Evolutionary conservation across 1,140 invertebrate genomes (phyloP).

Genomic region (Nephotettix cincticeps): DNA sequence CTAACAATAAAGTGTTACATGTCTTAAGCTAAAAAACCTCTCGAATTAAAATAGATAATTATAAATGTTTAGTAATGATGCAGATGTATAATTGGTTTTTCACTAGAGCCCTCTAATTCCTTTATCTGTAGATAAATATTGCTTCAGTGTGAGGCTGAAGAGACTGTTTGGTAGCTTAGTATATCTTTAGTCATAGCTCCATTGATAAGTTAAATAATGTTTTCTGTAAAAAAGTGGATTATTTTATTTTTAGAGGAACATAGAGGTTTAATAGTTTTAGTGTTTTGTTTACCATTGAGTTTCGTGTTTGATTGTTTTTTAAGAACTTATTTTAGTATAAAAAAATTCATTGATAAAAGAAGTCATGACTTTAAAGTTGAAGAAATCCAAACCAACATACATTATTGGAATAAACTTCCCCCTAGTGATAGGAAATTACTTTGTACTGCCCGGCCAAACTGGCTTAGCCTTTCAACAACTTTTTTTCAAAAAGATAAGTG

Average conservation of each 20-base stretch:
- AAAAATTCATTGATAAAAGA: neutral
- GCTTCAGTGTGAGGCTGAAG: no score
- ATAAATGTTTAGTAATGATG: no score
- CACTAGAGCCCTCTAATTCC: no score
- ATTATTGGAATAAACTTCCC: slow-evolving; percentile 58
- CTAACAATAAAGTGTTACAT: no score
- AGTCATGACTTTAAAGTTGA: neutral
- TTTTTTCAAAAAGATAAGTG: slow-evolving; percentile 64
- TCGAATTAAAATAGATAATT: no score
- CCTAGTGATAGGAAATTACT: slow-evolving; percentile 53
- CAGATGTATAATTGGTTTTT: no score
- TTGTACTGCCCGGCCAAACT: slow-evolving; percentile 65
- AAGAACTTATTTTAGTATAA: slow-evolving; percentile 48
- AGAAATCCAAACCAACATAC: slow-evolving; percentile 20
- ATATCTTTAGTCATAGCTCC: no score
- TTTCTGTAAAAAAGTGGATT: neutral
- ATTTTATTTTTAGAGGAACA: slow-evolving; percentile 1
- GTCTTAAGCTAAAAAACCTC: no score
- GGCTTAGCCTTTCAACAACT: slow-evolving; percentile 64
- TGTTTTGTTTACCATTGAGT: slow-evolving; percentile 66
- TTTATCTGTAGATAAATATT: no score
- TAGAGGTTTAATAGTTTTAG: slow-evolving; percentile 59
- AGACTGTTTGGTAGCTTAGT: no score
- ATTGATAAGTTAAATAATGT: no score
- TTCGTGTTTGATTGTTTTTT: slow-evolving; percentile 61